Evolutionary conservation across 1,140 invertebrate genomes (phyloP).

Genomic region (Palaemon carinicauda): DNA sequence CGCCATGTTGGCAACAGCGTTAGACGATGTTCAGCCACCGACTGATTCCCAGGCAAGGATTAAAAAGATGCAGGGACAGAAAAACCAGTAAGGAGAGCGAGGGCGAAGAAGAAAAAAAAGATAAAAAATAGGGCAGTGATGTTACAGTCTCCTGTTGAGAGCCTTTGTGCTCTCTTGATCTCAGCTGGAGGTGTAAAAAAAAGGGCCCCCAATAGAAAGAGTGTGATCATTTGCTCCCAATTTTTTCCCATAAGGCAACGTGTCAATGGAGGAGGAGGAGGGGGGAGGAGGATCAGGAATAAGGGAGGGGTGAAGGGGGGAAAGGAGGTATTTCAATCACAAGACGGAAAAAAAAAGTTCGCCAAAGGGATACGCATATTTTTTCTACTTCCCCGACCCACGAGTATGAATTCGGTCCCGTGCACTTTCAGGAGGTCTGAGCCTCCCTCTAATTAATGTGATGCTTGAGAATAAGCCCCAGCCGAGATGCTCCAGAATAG

Average conservation of each 20-base stretch:
- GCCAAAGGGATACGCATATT: too few species aligned
- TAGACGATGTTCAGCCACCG: background rate
- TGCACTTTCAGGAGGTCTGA: too few species aligned
- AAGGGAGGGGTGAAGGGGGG: background rate
- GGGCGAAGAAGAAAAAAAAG: background rate
- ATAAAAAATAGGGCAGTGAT: slow-evolving; percentile 29
- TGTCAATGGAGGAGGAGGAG: slow-evolving; percentile 12
- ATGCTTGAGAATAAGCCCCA: too few species aligned
- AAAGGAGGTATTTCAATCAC: background rate
- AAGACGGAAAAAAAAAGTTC: background rate
- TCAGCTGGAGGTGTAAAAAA: slow-evolving; percentile 28
- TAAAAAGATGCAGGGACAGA: background rate
- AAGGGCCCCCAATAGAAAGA: background rate
- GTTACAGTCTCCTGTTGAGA: slow-evolving; percentile 38
- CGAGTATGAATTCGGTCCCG: too few species aligned
- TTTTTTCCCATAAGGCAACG: background rate
- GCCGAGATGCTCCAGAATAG: too few species aligned
- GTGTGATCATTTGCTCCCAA: slow-evolving; percentile 38
- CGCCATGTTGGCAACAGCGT: background rate
- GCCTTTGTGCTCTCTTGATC: slow-evolving; percentile 15
- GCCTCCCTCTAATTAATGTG: too few species aligned
- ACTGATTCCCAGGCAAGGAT: background rate
- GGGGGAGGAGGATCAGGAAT: background rate
- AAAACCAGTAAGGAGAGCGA: background rate
- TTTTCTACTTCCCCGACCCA: too few species aligned